Conservation (phyloP, 2,888 invertebrate species). For the Hydriomena furcata region DNA sequence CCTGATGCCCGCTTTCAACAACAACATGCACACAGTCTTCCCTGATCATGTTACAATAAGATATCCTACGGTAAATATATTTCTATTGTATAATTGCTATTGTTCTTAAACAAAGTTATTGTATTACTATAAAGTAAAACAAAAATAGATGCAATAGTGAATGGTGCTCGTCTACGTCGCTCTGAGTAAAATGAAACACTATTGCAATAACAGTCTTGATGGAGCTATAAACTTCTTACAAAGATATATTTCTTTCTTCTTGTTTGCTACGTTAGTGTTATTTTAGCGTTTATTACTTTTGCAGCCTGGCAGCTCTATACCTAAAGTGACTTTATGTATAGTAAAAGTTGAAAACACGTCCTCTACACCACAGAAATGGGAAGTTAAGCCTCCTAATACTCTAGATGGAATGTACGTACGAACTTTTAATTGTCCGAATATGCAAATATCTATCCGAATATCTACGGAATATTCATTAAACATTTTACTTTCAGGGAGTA, state of each 20-base stretch:
- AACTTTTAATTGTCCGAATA: not conserved
- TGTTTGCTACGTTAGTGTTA: conserved; percentile 9
- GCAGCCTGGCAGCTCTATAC: conserved; percentile 93
- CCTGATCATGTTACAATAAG: conserved; percentile 91
- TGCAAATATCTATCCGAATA: not conserved
- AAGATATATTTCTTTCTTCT: conserved; percentile 13
- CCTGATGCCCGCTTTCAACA: conserved; percentile 66
- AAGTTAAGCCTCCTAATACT: conserved; percentile 89
- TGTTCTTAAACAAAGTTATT: not conserved
- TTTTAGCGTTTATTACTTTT: conserved; percentile 35
- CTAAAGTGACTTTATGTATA: conserved; percentile 92
- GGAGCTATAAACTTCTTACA: conserved; percentile 15
- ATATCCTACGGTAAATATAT: conserved; percentile 89
- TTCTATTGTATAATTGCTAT: conserved; percentile 5
- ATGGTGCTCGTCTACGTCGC: conserved; percentile 5
- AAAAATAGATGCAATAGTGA: conserved; percentile 14
- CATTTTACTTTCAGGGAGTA: conserved; percentile 87
- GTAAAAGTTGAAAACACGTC: conserved; percentile 87
- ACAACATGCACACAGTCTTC: conserved; percentile 85
- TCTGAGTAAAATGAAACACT: conserved; percentile 17
- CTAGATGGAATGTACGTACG: conserved; percentile 91
- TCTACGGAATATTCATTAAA: not conserved
- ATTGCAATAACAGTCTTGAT: conserved; percentile 22
- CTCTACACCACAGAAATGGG: conserved; percentile 85
- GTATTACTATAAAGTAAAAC: conserved; percentile 5